phyloP scores from a whole-genome alignment of 2,113 vertebrate genomes.

The Nycticorax nycticorax region DNA sequence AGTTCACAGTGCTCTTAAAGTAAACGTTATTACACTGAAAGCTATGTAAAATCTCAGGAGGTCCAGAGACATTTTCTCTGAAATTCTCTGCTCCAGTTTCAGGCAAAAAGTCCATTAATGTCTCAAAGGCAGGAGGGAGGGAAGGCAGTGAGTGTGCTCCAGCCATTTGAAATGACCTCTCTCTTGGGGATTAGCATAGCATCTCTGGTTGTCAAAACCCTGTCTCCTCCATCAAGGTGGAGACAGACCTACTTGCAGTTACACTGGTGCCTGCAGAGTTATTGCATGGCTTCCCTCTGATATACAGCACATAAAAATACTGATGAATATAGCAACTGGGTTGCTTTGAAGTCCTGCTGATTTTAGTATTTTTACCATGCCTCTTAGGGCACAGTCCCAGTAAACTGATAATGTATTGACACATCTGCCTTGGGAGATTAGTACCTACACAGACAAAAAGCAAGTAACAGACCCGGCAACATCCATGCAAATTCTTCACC shows the following conservation, averaged over 20 bases:
- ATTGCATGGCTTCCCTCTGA: not conserved
- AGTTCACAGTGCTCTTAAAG: not conserved
- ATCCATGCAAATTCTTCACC: not conserved
- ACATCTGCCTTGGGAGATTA: not conserved
- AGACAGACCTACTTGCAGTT: not conserved
- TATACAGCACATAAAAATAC: not conserved
- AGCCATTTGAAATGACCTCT: not conserved
- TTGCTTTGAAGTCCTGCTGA: not conserved
- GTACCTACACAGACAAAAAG: not conserved
- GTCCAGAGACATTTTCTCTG: not conserved
- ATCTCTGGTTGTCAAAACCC: not conserved
- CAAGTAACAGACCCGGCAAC: not conserved
- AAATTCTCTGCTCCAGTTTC: slow-evolving; percentile 53
- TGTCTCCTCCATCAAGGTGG: not conserved
- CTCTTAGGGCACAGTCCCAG: not conserved
- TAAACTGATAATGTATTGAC: not conserved
- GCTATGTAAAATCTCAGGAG: slow-evolving; percentile 35
- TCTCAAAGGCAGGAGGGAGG: not conserved
- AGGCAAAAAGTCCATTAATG: not conserved
- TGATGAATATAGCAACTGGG: not conserved
- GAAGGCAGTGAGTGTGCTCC: not conserved
- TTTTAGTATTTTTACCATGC: not conserved
- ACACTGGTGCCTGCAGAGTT: rapidly evolving
- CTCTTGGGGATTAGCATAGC: not conserved
- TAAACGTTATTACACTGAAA: not conserved